A percentile compares a stretch with the other conserved stretches of the same genome.
Conservation (phyloP, 2,797 vertebrate species). For the Chaetodon trifasciatus region DNA sequence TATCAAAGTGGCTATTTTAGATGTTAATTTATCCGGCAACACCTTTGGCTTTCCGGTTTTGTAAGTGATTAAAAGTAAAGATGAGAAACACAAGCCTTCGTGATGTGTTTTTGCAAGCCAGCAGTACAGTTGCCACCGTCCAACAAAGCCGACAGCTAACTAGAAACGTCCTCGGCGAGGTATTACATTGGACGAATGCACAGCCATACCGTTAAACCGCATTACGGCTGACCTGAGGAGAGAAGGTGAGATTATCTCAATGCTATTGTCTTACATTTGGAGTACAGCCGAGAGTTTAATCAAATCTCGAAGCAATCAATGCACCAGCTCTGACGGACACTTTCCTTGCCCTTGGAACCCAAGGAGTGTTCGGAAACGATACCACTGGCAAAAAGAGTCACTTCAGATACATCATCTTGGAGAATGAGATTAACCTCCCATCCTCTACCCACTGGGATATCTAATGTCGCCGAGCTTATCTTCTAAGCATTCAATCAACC, state of each 20-base stretch:
- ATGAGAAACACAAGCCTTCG: not conserved
- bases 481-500: constrained; percentile 81
- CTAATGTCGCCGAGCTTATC: constrained; percentile 83
- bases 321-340: constrained; percentile 72
- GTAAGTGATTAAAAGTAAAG: constrained; percentile 25
- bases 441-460: constrained; percentile 77
- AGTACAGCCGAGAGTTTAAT: constrained; percentile 82
- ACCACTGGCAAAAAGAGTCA: constrained; percentile 76
- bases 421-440: constrained; percentile 85
- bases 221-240: constrained; percentile 78
- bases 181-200: constrained; percentile 57
- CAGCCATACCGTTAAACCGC: constrained; percentile 68
- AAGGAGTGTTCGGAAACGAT: constrained; percentile 79
- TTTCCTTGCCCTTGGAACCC: constrained; percentile 78
- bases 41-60: constrained; percentile 22
- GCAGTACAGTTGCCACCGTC: constrained; percentile 1
- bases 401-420: constrained; percentile 79
- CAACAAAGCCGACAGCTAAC: constrained; percentile 46
- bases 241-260: constrained; percentile 80
- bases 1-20: constrained; percentile 50
- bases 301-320: constrained; percentile 84
- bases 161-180: constrained; percentile 58
- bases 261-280: constrained; percentile 84
- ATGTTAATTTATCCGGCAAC: constrained; percentile 31
- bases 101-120: not conserved